These are phyloP conservation scores for Conus ventricosus DNA, from an alignment of 1,140 invertebrate genomes.

Conservation along the genomic window DNA sequence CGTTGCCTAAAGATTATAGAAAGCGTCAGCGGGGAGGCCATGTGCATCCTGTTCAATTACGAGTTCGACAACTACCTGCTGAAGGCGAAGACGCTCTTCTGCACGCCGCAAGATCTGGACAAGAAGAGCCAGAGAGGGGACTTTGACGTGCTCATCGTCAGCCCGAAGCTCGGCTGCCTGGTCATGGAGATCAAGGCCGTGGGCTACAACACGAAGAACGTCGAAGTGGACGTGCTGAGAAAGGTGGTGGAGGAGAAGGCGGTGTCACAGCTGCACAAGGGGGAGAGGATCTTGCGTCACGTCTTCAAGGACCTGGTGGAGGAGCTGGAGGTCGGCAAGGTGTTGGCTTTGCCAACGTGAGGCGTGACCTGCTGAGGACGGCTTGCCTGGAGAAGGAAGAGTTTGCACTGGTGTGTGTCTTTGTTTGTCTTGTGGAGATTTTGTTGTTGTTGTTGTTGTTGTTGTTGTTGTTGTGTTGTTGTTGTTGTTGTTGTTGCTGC, in stretches of 20 bases:
- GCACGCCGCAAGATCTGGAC: background rate
- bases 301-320: background rate
- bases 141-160: conserved; percentile 26
- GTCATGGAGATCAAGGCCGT: conserved; percentile 27
- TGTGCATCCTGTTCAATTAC: conserved; percentile 22
- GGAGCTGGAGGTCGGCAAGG: background rate
- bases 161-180: background rate
- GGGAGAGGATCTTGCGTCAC: background rate
- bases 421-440: background rate
- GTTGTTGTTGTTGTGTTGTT: background rate
- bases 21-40: background rate
- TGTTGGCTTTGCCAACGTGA: conserved; percentile 1
- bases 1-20: background rate
- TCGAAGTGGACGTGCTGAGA: background rate
- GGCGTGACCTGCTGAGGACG: background rate
- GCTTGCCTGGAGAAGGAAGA: background rate
- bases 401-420: background rate
- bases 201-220: background rate
- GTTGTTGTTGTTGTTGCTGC: too few species aligned
- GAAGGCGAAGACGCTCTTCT: conserved; percentile 10
- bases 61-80: conserved; percentile 24
- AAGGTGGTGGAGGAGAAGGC: background rate
- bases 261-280: background rate
- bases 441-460: background rate
- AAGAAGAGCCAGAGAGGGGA: background rate